A percentile compares a stretch with the other conserved stretches of the same genome.
Conservation (phyloP, 1,140 invertebrate genomes). For the Leptoteleia sp. region DNA sequence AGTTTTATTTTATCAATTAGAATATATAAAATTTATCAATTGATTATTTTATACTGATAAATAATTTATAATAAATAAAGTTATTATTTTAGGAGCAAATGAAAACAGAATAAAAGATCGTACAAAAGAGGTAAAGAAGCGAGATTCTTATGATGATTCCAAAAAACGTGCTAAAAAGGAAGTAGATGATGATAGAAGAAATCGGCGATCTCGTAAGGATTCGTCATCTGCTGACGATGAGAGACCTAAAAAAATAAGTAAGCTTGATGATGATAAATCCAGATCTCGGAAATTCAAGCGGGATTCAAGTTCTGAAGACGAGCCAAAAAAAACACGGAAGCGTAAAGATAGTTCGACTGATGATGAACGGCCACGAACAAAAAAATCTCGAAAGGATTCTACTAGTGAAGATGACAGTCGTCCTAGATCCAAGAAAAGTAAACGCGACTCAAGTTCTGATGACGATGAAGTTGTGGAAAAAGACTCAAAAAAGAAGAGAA, state of each 20-base stretch:
- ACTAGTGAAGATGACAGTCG: conserved; percentile 77
- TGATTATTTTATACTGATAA: conserved; percentile 4
- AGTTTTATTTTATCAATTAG: too few relatives aligned
- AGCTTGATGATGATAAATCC: conserved; percentile 80
- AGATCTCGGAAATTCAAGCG: conserved; percentile 80
- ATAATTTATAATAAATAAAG: neutral
- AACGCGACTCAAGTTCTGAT: conserved; percentile 78
- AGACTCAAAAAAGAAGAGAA: conserved; percentile 79
- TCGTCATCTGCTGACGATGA: conserved; percentile 86
- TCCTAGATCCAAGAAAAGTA: conserved; percentile 74
- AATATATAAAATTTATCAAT: neutral
- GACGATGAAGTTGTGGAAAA: conserved; percentile 80
- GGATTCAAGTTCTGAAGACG: conserved; percentile 84
- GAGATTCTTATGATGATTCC: conserved; percentile 78
- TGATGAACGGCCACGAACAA: conserved; percentile 77
- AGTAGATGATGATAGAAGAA: conserved; percentile 80
- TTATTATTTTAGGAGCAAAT: conserved; percentile 61
- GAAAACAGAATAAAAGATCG: conserved; percentile 75
- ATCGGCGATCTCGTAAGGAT: conserved; percentile 82
- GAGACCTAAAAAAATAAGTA: conserved; percentile 83
- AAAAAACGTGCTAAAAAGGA: conserved; percentile 79
- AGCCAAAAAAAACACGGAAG: conserved; percentile 77
- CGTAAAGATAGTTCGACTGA: conserved; percentile 79
- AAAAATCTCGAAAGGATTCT: conserved; percentile 81
- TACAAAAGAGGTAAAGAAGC: conserved; percentile 76